Percentiles rank a stretch among this genome's conserved stretches.
Conservation (phyloP, 1,140 invertebrate genomes). For the Luehdorfia chinensis region DNA sequence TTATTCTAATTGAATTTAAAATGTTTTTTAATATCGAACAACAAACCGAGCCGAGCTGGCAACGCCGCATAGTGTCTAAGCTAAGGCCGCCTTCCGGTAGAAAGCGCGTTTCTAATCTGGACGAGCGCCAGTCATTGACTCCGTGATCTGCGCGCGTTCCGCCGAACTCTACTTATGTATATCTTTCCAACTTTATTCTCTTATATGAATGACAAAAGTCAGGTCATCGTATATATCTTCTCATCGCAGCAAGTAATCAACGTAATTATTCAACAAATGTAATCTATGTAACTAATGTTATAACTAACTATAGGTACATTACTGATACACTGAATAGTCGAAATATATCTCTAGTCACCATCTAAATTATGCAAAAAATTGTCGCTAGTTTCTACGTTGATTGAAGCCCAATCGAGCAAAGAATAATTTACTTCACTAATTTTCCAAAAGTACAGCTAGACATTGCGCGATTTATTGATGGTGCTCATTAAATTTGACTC, state of each 20-base stretch:
- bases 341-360: too few relatives aligned
- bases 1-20: background rate
- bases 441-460: too few relatives aligned
- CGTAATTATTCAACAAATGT: too few relatives aligned
- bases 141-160: conserved; percentile 29
- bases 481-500: conserved; percentile 11
- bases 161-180: conserved; percentile 9
- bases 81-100: conserved; percentile 52
- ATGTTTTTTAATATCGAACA: background rate
- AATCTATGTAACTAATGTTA: too few relatives aligned
- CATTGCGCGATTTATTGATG: background rate
- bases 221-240: too few relatives aligned
- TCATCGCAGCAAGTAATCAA: too few relatives aligned
- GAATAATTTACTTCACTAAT: too few relatives aligned
- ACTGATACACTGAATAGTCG: too few relatives aligned
- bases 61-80: conserved; percentile 46
- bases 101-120: conserved; percentile 72
- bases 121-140: conserved; percentile 63
- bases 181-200: background rate
- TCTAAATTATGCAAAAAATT: too few relatives aligned
- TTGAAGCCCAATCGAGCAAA: too few relatives aligned
- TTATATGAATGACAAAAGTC: background rate
- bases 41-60: conserved; percentile 32
- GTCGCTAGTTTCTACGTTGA: too few relatives aligned
- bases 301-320: too few relatives aligned